These are phyloP conservation scores for Cacajao melanocephalus DNA, from an alignment of 2,797 vertebrate genomes.

Conservation along the genomic window DNA sequence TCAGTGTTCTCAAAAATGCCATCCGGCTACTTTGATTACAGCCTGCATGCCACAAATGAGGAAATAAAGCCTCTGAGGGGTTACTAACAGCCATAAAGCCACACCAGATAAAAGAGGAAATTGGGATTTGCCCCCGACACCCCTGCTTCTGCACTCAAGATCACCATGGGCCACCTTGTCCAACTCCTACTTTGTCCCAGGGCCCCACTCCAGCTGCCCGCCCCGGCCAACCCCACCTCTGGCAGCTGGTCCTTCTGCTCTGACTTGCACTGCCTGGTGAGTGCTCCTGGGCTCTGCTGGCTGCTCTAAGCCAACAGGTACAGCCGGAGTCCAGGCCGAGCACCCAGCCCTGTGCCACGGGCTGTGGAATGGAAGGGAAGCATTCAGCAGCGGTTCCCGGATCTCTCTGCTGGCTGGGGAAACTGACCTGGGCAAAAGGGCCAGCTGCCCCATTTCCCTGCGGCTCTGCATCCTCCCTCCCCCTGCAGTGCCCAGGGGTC, in stretches of 20 bases:
- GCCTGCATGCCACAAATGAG: neutral
- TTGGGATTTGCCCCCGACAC: neutral
- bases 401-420: neutral
- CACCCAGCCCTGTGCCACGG: neutral
- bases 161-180: neutral
- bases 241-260: neutral
- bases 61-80: neutral
- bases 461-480: neutral
- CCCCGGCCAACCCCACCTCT: neutral
- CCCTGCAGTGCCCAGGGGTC: neutral
- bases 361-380: neutral
- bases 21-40: neutral
- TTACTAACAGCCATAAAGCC: neutral
- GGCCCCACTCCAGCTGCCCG: neutral
- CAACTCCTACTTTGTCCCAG: neutral
- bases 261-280: neutral
- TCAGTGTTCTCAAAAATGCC: neutral
- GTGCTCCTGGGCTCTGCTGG: neutral
- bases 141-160: neutral
- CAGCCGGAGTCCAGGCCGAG: neutral
- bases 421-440: neutral
- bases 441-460: neutral
- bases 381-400: fast-evolving
- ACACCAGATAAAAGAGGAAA: neutral
- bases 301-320: neutral